Evolutionary conservation across 1,140 invertebrate genomes (phyloP), one percentile per base, ranked within the genome.

Genomic region (Gryllus bimaculatus): DNA sequence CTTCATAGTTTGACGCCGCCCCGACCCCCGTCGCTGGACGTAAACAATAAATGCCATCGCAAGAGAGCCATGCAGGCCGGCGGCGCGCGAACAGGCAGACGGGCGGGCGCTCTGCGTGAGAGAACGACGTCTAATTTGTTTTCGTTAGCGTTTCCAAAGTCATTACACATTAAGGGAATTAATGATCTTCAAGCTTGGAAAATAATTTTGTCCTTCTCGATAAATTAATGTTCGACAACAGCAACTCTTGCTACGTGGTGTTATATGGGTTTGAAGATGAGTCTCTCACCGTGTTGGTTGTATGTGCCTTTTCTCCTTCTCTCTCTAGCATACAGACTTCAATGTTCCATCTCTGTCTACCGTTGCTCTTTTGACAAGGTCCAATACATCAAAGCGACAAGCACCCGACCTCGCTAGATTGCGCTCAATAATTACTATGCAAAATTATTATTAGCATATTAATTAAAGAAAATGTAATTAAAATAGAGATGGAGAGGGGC

Each of bases 371-470:
- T 77, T 48, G 76, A 47, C 76, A 77, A 20, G 47, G 48, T 77
- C 76, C 76, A 75, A 79, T 75, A 79, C 78, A 86, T 87, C 86
- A 87, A 87, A 87, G 86, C 84, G 85, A 86, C 86, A 86, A 84
- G 84, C 83, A 83, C 84, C 84, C 83, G 75, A 66, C 75, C 66
- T 83, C 85, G 84, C 84, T 85, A 86, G 85, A 86, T 85, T 85
- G 85, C 85, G 84, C 83, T 82, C 84, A 85, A 87, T 87, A 86
- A 87, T 87, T 86, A 87, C 85, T 86, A 86, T 87, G 86, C 86
- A 86, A 86, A 87, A 87, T 87, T 85, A 87, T 87, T 87, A 87
- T 87, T 87, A 87, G 86, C 86, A 87, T 87, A 87, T 87, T 87
- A 86, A 87, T 87, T 87, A 86, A 87, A 87, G 86, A 87, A 79